Conservation (phyloP, 2,888 invertebrate species). For the Atethmia centrago region DNA sequence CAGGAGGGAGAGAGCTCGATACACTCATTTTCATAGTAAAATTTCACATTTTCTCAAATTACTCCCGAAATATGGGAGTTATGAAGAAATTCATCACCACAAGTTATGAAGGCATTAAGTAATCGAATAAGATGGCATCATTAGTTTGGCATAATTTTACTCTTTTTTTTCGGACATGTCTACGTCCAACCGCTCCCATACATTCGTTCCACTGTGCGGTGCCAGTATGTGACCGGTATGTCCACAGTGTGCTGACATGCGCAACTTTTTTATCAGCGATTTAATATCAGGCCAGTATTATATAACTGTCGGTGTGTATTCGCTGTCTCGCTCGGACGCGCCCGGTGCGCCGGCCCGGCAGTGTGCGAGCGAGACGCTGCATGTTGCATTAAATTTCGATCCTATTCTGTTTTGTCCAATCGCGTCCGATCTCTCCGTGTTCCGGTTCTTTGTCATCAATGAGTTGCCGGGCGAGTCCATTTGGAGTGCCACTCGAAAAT, state of each 20-base stretch:
- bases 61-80: no score
- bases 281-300: constrained; percentile 88
- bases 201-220: no score
- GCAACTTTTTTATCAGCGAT: constrained; percentile 88
- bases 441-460: constrained; percentile 94
- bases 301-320: constrained; percentile 81
- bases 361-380: constrained; percentile 77
- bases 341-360: constrained; percentile 42
- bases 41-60: no score
- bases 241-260: constrained; percentile 77
- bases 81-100: no score
- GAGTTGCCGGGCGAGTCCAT: constrained; percentile 92
- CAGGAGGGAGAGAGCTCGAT: no score
- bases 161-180: no score
- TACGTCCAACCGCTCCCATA: no score
- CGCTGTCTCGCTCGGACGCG: constrained; percentile 76
- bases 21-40: no score
- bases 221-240: constrained; percentile 61
- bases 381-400: constrained; percentile 89
- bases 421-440: constrained; percentile 91
- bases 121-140: no score
- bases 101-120: no score
- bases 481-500: constrained; percentile 79
- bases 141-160: no score
- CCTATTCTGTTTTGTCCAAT: constrained; percentile 91